phyloP scores from a whole-genome alignment of 2,113 vertebrate species.

The Antennarius striatus region DNA sequence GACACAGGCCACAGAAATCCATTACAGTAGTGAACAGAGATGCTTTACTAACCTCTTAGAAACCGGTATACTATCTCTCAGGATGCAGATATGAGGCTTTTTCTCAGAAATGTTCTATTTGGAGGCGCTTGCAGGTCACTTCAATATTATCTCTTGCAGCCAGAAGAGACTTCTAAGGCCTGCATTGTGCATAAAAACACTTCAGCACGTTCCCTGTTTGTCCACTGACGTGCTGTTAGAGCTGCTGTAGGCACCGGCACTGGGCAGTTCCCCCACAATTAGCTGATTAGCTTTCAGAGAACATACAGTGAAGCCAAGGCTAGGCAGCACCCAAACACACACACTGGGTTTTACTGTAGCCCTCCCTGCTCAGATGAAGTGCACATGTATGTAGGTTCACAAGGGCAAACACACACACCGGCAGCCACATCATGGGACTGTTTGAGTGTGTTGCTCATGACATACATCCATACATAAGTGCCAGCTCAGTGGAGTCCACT shows the following conservation, averaged over 20 bases:
- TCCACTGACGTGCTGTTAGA: constrained; percentile 40
- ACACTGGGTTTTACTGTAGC: not conserved
- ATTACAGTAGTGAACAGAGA: constrained; percentile 14
- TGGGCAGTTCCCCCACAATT: constrained; percentile 64
- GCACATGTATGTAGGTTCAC: constrained; percentile 14
- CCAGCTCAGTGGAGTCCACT: constrained; percentile 44
- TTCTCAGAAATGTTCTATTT: not conserved
- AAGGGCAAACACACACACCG: constrained; percentile 22
- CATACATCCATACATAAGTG: constrained; percentile 25
- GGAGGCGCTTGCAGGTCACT: not conserved
- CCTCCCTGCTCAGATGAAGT: not conserved
- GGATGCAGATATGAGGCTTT: too few relatives aligned
- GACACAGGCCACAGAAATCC: constrained; percentile 10
- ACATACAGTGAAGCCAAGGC: constrained; percentile 53
- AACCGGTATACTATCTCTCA: not conserved
- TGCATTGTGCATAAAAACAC: constrained; percentile 9
- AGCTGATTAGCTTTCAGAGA: constrained; percentile 71
- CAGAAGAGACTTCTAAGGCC: not conserved
- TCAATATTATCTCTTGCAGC: not conserved
- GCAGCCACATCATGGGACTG: not conserved
- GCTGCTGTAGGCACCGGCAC: constrained; percentile 41
- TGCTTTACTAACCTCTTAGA: constrained; percentile 3
- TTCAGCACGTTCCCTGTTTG: constrained; percentile 21
- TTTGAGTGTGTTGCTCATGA: not conserved
- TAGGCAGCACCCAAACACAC: constrained; percentile 34